phyloP scores from a whole-genome alignment of 2,888 invertebrate genomes.

The Gymnoscelis rufifasciata region DNA sequence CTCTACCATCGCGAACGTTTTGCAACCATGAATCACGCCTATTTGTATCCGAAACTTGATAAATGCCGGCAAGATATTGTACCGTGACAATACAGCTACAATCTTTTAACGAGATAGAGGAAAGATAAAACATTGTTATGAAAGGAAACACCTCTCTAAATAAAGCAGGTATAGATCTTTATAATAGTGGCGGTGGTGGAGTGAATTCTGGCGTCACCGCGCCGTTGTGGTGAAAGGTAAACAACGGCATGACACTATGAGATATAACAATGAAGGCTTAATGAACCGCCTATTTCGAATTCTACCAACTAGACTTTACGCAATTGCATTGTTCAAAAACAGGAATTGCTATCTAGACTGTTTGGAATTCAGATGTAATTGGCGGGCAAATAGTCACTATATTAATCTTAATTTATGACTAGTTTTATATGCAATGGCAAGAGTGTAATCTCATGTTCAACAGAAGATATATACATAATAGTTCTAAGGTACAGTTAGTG shows the following conservation, averaged over 20 bases:
- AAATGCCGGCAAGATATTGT: constrained; percentile 12
- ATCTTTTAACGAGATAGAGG: constrained; percentile 35
- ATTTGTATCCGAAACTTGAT: constrained; percentile 19
- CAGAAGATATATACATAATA: too few species aligned
- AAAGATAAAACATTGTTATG: constrained; percentile 36
- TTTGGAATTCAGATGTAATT: constrained; percentile 31
- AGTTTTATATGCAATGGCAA: too few species aligned
- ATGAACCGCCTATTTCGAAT: constrained; percentile 57
- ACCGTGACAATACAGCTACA: constrained; percentile 6
- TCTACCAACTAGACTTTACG: constrained; percentile 43
- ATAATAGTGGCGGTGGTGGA: constrained; percentile 37
- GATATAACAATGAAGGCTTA: constrained; percentile 61
- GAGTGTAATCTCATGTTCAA: too few species aligned
- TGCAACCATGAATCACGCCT: constrained; percentile 28
- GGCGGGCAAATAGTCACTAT: constrained; percentile 18
- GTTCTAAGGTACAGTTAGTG: too few species aligned
- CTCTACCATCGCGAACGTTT: constrained; percentile 34
- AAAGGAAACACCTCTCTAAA: constrained; percentile 52
- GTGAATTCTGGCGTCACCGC: constrained; percentile 30
- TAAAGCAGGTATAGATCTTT: constrained; percentile 47
- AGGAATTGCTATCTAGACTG: constrained; percentile 37
- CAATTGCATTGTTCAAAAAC: constrained; percentile 44
- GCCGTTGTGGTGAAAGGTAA: constrained; percentile 50
- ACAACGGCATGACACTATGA: constrained; percentile 49
- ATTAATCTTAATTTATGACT: constrained; percentile 12